phyloP scores from a whole-genome alignment of 2,113 vertebrate genomes.

The Taxidea taxus region DNA sequence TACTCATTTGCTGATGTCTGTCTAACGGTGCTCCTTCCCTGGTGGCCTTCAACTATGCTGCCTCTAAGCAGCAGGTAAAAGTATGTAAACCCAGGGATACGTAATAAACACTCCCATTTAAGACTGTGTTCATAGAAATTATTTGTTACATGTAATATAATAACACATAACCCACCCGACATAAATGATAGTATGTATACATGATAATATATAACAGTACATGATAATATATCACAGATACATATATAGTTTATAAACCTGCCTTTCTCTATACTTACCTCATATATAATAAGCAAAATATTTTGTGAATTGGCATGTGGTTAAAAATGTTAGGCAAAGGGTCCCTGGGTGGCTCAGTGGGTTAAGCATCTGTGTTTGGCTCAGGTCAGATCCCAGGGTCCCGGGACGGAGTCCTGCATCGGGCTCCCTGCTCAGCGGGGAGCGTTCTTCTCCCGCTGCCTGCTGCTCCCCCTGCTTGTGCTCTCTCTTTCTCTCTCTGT shows the following conservation, averaged over 20 bases:
- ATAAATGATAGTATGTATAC: neutral
- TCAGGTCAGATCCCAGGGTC: too few relatives aligned
- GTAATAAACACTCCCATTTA: neutral
- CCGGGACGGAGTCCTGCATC: too few relatives aligned
- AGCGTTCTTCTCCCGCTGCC: too few relatives aligned
- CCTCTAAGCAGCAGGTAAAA: neutral
- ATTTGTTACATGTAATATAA: neutral
- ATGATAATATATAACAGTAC: neutral
- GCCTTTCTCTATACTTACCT: neutral
- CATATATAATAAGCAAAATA: neutral
- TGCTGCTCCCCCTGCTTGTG: too few relatives aligned
- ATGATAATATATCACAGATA: neutral
- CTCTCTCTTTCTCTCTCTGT: too few relatives aligned
- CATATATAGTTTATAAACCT: neutral
- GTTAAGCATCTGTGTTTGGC: too few relatives aligned
- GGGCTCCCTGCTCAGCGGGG: too few relatives aligned
- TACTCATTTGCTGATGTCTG: neutral
- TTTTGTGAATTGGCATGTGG: neutral
- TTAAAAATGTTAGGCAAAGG: neutral
- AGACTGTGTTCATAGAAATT: neutral
- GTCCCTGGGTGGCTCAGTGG: too few relatives aligned
- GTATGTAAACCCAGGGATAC: neutral
- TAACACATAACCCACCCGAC: neutral
- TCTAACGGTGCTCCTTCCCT: neutral
- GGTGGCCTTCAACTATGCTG: neutral